Evolutionary conservation across 2,888 invertebrate genomes (phyloP), one percentile per base, ranked within the genome.

Genomic region (Ophraella communa): DNA sequence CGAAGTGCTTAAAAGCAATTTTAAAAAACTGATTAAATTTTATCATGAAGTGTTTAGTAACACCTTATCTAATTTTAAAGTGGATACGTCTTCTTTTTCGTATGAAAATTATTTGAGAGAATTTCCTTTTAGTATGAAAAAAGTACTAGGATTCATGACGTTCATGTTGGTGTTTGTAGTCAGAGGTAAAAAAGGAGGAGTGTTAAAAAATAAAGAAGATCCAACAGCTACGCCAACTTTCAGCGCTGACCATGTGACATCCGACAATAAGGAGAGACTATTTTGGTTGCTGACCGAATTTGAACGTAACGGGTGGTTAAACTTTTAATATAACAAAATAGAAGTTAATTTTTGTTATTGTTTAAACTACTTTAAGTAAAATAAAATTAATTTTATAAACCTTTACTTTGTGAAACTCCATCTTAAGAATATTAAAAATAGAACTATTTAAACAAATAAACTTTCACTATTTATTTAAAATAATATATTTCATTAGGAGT

Each of bases 81-180:
- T 59, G 45, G 49, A 64, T 18, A 20, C 24, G 3, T n/a, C 20
- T 11, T 45, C 53, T 11, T 64, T 64, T 23, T 24, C 45, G 7
- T 59, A 64, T 21, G 54, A 64, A 3, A 53, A 53, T 1, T 54
- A 59, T 23, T 20, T 64, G 23, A 20, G 54, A 10, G 64, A 64
- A 60, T 54, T 64, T 5, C 17, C 49, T 20, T 17, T n/a, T 11
- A 33, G 45, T 10, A 44, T 39, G 7, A 45, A 53, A 27, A 44
- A 14, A 14, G 17, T 27, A 4, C 35, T 64, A 10, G 53, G 23
- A 4, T 10, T 33, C 5, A 49, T 42, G 17, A 8, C 30, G n/a
- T 64, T 64, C 23, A 58, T 64, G 58, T 45, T 85, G 83, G 10
- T 59, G 17, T 42, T 63, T 23, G 51, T 67, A 17, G 51, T 70